phyloP scores from a whole-genome alignment of 2,888 invertebrate species.

The Drosophila mulleri region DNA sequence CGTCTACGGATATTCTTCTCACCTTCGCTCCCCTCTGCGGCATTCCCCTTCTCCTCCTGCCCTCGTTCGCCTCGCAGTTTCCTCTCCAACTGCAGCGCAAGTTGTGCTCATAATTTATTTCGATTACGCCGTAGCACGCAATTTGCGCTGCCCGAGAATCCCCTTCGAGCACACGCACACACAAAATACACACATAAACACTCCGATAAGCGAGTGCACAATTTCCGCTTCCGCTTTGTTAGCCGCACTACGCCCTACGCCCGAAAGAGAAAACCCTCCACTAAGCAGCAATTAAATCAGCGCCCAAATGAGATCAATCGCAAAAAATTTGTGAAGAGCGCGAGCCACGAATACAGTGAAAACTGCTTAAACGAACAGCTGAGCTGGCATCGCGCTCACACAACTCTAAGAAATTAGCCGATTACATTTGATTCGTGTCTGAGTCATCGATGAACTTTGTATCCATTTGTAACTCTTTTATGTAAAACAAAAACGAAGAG shows the following conservation, averaged over 20 bases:
- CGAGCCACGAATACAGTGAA: neutral
- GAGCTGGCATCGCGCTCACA: neutral
- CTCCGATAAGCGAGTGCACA: slow-evolving; percentile 72
- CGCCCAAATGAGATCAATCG: slow-evolving; percentile 40
- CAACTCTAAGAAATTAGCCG: slow-evolving; percentile 4
- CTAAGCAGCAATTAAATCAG: slow-evolving; percentile 77
- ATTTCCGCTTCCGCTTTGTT: slow-evolving; percentile 77
- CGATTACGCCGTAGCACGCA: slow-evolving; percentile 78
- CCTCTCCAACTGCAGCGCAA: slow-evolving; percentile 53
- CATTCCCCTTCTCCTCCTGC: neutral
- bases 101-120: slow-evolving; percentile 79
- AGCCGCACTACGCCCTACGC: slow-evolving; percentile 53
- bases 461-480: slow-evolving; percentile 27
- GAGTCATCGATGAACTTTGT: slow-evolving; percentile 46
- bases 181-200: slow-evolving; percentile 6
- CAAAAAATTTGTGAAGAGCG: neutral
- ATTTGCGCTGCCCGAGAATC: slow-evolving; percentile 69
- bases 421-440: slow-evolving; percentile 8
- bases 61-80: neutral
- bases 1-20: neutral
- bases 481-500: neutral
- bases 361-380: neutral
- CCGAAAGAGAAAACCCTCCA: slow-evolving; percentile 41
- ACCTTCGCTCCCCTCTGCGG: neutral
- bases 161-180: slow-evolving; percentile 53